A percentile compares a stretch with the other conserved stretches of the same genome.
Evolutionary conservation across 1,140 invertebrate species (phyloP).

Genomic region (Drosophila chauvacae): DNA sequence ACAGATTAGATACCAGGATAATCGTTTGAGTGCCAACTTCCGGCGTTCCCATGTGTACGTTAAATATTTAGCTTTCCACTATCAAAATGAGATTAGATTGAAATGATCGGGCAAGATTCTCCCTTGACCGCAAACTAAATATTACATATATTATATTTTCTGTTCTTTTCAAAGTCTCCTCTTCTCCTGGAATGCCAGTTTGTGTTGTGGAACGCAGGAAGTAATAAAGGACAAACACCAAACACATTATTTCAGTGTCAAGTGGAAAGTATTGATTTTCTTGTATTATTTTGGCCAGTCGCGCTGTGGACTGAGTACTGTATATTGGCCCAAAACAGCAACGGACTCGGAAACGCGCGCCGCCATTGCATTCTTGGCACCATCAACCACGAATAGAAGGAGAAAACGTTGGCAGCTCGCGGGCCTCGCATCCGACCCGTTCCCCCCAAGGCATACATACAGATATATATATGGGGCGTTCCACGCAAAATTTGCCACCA

Average conservation of each 20-base stretch:
- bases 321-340: constrained; percentile 54
- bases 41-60: not conserved
- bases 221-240: constrained; percentile 22
- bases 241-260: constrained; percentile 59
- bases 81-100: constrained; percentile 8
- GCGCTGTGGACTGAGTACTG: constrained; percentile 16
- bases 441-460: not conserved
- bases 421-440: constrained; percentile 22
- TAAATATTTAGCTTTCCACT: not conserved
- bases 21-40: constrained; percentile 7
- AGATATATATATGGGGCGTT: not conserved
- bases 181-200: constrained; percentile 5
- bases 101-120: not conserved
- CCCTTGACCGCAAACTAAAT: not conserved
- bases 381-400: constrained; percentile 13
- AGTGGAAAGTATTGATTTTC: constrained; percentile 62
- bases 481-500: too few relatives aligned
- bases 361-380: constrained; percentile 75
- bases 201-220: not conserved
- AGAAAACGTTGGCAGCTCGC: constrained; percentile 58
- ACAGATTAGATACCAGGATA: constrained; percentile 31
- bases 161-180: not conserved
- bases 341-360: constrained; percentile 55
- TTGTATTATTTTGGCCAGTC: constrained; percentile 1
- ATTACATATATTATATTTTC: constrained; percentile 10